Conservation (phyloP, 2,797 vertebrate species). For the Selene dorsalis region DNA sequence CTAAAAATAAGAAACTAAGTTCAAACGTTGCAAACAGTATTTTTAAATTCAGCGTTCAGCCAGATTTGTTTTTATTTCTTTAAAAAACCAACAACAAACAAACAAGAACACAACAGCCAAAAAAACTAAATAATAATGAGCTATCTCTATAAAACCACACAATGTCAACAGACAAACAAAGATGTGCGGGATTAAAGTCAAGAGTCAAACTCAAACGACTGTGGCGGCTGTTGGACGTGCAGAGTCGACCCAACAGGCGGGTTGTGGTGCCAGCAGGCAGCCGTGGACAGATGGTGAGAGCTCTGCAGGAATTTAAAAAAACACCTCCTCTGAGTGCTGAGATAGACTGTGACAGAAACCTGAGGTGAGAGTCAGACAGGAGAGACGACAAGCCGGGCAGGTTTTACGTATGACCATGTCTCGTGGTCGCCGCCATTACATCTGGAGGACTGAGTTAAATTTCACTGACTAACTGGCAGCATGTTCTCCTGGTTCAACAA, state of each 20-base stretch:
- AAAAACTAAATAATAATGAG: background rate
- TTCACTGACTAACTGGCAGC: background rate
- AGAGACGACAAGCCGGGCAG: background rate
- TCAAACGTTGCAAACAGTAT: background rate
- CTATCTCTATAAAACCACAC: background rate
- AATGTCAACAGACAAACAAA: background rate
- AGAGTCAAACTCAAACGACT: slow-evolving; percentile 24
- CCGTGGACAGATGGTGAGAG: slow-evolving; percentile 57
- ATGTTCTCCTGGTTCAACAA: background rate
- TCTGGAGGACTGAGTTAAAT: background rate
- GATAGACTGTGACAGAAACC: slow-evolving; percentile 34
- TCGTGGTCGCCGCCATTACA: background rate
- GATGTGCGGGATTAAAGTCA: slow-evolving; percentile 28
- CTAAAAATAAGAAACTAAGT: background rate
- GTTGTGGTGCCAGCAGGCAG: slow-evolving; percentile 37
- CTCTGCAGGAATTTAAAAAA: slow-evolving; percentile 45
- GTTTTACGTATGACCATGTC: slow-evolving; percentile 2
- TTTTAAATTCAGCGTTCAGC: background rate
- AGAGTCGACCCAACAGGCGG: slow-evolving; percentile 28
- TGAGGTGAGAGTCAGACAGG: slow-evolving; percentile 28
- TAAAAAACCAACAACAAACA: too few species aligned
- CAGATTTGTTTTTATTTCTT: background rate
- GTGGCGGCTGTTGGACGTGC: slow-evolving; percentile 21
- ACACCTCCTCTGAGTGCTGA: slow-evolving; percentile 46
- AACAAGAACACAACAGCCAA: too few species aligned